Percentiles rank a stretch among this genome's conserved stretches.
These are phyloP conservation scores for Lepeophtheirus nordmannii DNA, from an alignment of 2,888 invertebrate species.

Conservation along the genomic window DNA sequence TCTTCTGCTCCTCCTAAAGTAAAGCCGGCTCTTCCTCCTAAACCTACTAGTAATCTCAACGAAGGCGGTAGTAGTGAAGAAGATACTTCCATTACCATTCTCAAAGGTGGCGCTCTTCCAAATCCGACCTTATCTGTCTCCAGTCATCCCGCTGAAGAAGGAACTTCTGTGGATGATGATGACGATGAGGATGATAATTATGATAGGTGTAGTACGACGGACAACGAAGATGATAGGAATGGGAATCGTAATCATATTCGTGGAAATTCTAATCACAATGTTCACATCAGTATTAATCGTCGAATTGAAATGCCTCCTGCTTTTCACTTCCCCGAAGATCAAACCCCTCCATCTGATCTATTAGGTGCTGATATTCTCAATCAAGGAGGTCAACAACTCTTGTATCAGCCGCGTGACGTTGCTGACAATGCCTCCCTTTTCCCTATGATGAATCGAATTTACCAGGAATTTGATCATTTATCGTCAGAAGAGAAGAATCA, in stretches of 20 bases:
- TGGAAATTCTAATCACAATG: slow-evolving; percentile 34
- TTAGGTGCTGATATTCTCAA: slow-evolving; percentile 14
- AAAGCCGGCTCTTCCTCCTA: slow-evolving; percentile 51
- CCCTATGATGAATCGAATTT: slow-evolving; percentile 24
- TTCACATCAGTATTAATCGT: slow-evolving; percentile 52
- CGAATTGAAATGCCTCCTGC: slow-evolving; percentile 68
- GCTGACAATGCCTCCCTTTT: slow-evolving; percentile 18
- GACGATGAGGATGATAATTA: not conserved
- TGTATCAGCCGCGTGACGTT: slow-evolving; percentile 20
- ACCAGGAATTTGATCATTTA: slow-evolving; percentile 24
- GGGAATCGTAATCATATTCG: not conserved
- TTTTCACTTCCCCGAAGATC: slow-evolving; percentile 49
- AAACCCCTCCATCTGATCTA: slow-evolving; percentile 29
- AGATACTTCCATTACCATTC: slow-evolving; percentile 9
- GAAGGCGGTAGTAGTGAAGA: slow-evolving; percentile 24
- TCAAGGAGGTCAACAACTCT: slow-evolving; percentile 18
- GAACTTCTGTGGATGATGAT: slow-evolving; percentile 22
- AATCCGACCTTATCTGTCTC: slow-evolving; percentile 21
- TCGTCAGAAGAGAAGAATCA: slow-evolving; percentile 24
- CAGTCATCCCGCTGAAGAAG: slow-evolving; percentile 17
- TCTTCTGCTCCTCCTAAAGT: slow-evolving; percentile 44
- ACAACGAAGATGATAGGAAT: slow-evolving; percentile 10
- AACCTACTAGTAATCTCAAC: slow-evolving; percentile 29
- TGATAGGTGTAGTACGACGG: not conserved
- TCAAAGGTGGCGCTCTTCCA: not conserved